A percentile compares a stretch with the other conserved stretches of the same genome.
phyloP scores from a whole-genome alignment of 2,797 vertebrate genomes.

The Sparidentex hasta region DNA sequence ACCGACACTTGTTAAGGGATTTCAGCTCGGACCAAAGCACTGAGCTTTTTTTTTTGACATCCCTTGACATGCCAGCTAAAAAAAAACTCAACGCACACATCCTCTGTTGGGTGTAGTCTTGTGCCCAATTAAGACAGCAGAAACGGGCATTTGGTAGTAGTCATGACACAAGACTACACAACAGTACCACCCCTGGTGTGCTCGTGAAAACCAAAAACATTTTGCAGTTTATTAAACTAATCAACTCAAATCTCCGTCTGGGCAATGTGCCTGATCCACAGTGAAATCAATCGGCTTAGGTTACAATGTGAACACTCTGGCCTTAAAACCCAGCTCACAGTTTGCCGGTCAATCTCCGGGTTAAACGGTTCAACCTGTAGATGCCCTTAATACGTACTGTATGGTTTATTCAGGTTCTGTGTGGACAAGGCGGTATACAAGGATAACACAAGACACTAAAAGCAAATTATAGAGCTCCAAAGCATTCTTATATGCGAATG shows the following conservation, averaged over 20 bases:
- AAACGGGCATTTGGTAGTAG: constrained; percentile 42
- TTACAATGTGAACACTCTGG: constrained; percentile 28
- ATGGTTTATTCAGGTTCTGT: constrained; percentile 2
- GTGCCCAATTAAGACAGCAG: constrained; percentile 25
- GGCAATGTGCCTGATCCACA: constrained; percentile 43
- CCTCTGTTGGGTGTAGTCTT: constrained; percentile 22
- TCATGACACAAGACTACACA: constrained; percentile 43
- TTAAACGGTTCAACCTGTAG: constrained; percentile 4
- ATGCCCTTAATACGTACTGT: background rate
- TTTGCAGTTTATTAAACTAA: constrained; percentile 64
- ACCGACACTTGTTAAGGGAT: constrained; percentile 1
- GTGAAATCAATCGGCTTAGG: constrained; percentile 52
- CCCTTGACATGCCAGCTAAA: background rate
- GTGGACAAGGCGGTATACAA: background rate
- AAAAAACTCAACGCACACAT: background rate
- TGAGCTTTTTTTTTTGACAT: too few relatives aligned
- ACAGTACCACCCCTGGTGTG: constrained; percentile 6
- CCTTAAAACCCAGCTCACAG: constrained; percentile 17
- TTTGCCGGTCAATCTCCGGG: constrained; percentile 3
- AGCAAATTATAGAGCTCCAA: constrained; percentile 29
- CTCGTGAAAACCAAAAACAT: constrained; percentile 42
- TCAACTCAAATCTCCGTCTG: constrained; percentile 55
- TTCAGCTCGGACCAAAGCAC: constrained; percentile 8
- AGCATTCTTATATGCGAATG: constrained; percentile 62
- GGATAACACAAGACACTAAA: constrained; percentile 22